Evolutionary conservation across 1,140 invertebrate species (phyloP), one percentile per base, ranked within the genome.

Genomic region (Zaprionus taronus): DNA sequence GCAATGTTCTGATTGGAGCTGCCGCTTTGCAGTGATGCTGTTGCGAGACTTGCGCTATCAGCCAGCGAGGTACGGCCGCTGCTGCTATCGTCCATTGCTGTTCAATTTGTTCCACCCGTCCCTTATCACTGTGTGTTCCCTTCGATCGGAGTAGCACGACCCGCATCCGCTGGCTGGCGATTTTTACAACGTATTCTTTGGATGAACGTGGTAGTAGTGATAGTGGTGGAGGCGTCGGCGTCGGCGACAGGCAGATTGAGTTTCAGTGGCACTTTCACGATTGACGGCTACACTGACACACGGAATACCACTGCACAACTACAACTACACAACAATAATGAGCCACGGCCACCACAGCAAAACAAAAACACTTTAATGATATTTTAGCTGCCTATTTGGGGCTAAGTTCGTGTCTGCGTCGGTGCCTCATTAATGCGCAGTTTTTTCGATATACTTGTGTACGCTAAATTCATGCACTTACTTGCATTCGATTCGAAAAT

Each of bases 41-140:
- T 86, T 5, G 82, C 84, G 51, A 86, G n/a, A 20, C 82, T 85
- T 72, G 79, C 69, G 72, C 76, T 85, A 28, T 86, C 83, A 44
- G 75, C 83, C 49, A 86, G 20, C 53, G 83, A 85, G 9, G 83
- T 79, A 22, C 76, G 83, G 15, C 83, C 83, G 49, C 83, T 85
- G 76, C 83, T 85, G 80, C 69, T 80, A 55, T 86, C 83, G 63
- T 86, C 83, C 83, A 86, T 82, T 28, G 53, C 28, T 22, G 28
- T 4, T 44, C 47, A 11, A 51, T 14, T 24, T 58, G 12, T 24
- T n/a, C 6, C 34, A 34, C 22, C 26, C 12, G 2, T 22, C n/a
- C 17, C 14, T 56, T 56, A 56, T 51, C 47, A 51, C 17, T 22
- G 12, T 51, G 11, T 51, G 4, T 7, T 51, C 4, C 20, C 20